Evolutionary conservation across 35 echinoderm and acorn worm genomes (phyloP), one percentile per base, ranked within the genome.

Genomic region (Stichopus chloronotus): DNA sequence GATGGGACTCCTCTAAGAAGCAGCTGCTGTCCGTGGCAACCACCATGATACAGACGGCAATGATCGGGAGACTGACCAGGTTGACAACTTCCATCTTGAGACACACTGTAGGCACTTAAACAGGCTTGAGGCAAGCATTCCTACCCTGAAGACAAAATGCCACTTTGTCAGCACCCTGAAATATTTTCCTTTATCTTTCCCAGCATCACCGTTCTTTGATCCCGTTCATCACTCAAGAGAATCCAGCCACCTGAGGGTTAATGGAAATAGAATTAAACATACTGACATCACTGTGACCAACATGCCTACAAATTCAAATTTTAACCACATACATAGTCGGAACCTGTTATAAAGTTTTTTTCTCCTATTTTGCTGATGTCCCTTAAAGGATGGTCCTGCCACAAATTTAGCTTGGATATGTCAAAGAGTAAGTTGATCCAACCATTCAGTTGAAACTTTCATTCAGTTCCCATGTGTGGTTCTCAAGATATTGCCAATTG

Each of bases 41-140:
- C 65, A 72, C 87, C 19, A 89, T 7, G 14, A 89, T 16, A 24
- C 59, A 89, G 87, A 89, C 52, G 23, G 30, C 12, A 22, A 61
- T 71, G 71, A 61, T 24, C 22, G 53, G 53, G 14, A 89, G 21
- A 8, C 20, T 89, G 59, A 63, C 59, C 23, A 53, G 57, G 57
- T 9, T 72, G 16, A 21, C 9, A 71, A 65, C 14, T 12, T 20
- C 24, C 87, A 89, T 89, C 21, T 54, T 54, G 87, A 72, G 60
- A 52, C 52, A 52, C 20, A 16, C 23, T 58, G 57, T 85, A 85
- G 82, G 82, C 82, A 85, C 82, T 82, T 85, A 9, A 85, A 20
- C 22, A 85, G 82, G n/a, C 54, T 85, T 17, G 56, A 85, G 54
- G 19, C 82, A 85, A 59, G 56, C 82, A 85, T 56, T 22, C 76